These are phyloP conservation scores for Saccostrea echinata DNA, from an alignment of 1,140 invertebrate species.

Conservation along the genomic window DNA sequence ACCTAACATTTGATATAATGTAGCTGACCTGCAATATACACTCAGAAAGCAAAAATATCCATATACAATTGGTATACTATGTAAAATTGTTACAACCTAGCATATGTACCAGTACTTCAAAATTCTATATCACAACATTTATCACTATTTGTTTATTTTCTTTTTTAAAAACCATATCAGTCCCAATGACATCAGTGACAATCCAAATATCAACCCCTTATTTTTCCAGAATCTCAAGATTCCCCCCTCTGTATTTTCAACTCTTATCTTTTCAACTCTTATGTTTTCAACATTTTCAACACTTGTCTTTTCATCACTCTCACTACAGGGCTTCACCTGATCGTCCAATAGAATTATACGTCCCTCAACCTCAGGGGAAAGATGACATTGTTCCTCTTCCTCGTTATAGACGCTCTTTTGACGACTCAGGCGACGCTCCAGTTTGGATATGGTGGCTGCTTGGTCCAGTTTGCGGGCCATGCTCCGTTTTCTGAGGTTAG, in stretches of 20 bases:
- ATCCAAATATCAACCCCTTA: neutral
- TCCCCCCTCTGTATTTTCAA: neutral
- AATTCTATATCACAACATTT: neutral
- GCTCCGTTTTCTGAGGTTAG: conserved; percentile 31
- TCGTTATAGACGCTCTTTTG: conserved; percentile 71
- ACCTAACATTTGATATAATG: neutral
- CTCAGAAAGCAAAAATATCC: neutral
- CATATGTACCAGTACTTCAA: neutral
- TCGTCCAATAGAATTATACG: conserved; percentile 69
- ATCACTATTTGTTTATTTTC: neutral
- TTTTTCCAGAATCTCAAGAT: neutral
- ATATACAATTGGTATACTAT: neutral
- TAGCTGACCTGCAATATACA: conserved; percentile 29
- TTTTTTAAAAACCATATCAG: neutral
- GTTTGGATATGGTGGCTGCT: conserved; percentile 36
- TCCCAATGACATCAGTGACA: neutral
- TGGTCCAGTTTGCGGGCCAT: conserved; percentile 18
- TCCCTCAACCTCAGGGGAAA: conserved; percentile 70
- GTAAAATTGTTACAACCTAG: neutral
- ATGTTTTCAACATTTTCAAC: no score
- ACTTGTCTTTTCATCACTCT: neutral
- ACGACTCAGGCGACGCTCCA: conserved; percentile 55
- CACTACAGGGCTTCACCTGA: conserved; percentile 58
- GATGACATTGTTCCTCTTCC: conserved; percentile 65
- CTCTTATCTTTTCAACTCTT: no score